Base-by-base conservation (phyloP, 2,888 invertebrate genomes). In the Acleris emargana region DNA sequence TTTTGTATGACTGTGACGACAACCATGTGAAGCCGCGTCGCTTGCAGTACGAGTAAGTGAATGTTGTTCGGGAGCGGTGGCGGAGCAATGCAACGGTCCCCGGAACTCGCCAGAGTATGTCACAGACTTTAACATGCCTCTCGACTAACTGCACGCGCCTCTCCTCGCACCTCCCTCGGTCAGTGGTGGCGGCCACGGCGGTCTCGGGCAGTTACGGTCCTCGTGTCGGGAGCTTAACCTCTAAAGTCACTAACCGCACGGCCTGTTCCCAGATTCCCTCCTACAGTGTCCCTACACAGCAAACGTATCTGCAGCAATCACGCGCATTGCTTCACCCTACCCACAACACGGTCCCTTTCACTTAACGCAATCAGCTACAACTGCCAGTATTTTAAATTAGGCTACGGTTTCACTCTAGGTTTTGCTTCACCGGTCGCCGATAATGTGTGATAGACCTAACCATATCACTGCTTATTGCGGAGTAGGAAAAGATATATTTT, bases 381-480 rank as follows among this genome's bases (percentile, higher is more conserved):
- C 66, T 66, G 66, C 66, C 66, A 66, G 51, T 66, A 66, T 57
- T 55, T 49, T 61, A 61, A 60, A 66, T 57, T 66, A 66, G 45
- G 57, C 55, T 61, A 61, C 55, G 66, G 55, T 61, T 59, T 55
- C 59, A 60, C 55, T 38, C 13, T 66, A 66, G 66, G 55, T 25
- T 45, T 38, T 45, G 73, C 72, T 72, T 74, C 64, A 71, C 75
- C 71, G 70, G 68, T 73, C 71, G 74, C 73, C 69, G 69, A 74
- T 76, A 81, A 82, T 86, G 88, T 86, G 88, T 90, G 88, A 90
- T 90, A 83, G 82, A 79, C 76, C 66, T 76, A 75, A 80, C 83
- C 91, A 91, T 91, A 91, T 91, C 91, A 88, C 87, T 82, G 89
- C 88, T 89, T 86, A 68, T 76, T 74, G 71, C 74, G 78, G 79